Base-by-base conservation (phyloP, 2,113 vertebrate genomes). In the Glaucidium brasilianum region DNA sequence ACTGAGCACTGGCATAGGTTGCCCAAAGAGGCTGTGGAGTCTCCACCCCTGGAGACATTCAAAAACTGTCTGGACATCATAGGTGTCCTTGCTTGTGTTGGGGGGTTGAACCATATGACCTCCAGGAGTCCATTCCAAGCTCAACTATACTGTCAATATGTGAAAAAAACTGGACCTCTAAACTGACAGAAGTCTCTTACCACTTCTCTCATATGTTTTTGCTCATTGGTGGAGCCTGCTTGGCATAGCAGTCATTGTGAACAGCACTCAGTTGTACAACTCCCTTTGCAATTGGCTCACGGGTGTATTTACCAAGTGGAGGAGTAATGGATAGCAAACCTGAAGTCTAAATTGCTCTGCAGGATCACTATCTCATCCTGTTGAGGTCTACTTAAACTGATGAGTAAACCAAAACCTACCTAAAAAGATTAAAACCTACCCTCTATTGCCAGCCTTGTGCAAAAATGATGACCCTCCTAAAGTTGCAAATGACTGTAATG, bases 201-300 rank as follows among this genome's bases (percentile, higher is more conserved):
- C 16, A 9, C 11, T 63, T 55, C 17, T 68, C 18, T 78, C 5
- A 2, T 32, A 60, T 0, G 0, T 14, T 76, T 67, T 60, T 76
- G 30, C 10, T 82, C 20, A 15, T 60, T 0, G 0, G 4, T 58
- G 41, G 19, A 85, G 11, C 11, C 19, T 68, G 19, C 43, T 34
- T 79, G 21, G 6, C 43, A 30, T 9, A 45, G 26, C 43, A 85
- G 27, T 25, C 37, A 3, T 39, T 71, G 58, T 78, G 69, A 82
- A n/a, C 26, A 58, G 7, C 0, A 3, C 22, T 20, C 15, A 39
- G 27, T 17, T 56, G 12, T 53, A 19, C 17, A 45, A 5, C 5
- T 47, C 35, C 17, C 13, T 68, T 58, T 89, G 37, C 21, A 66
- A 13, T 11, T 50, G 30, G 10, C 22, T 59, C 6, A 13, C 6